Evolutionary conservation across 2,113 vertebrate genomes (phyloP).

Genomic region (Coturnix japonica): DNA sequence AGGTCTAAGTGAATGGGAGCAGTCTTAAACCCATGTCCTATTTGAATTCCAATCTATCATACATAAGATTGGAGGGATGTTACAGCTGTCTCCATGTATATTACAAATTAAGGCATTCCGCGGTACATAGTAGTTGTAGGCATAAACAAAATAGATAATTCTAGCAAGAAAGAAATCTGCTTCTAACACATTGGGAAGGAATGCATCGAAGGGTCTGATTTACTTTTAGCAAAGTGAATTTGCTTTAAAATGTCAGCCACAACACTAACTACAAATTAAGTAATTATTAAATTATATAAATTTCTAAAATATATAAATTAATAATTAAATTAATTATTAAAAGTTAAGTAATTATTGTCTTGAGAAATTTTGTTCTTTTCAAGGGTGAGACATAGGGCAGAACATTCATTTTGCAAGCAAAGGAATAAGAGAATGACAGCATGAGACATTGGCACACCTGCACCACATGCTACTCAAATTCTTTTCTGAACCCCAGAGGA

Average conservation of each 20-base stretch:
- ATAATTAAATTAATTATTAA: too few species aligned
- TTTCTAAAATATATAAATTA: too few species aligned
- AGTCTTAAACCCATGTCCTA: not conserved
- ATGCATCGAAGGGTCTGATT: not conserved
- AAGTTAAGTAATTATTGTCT: too few species aligned
- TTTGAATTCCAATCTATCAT: not conserved
- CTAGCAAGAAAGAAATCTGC: not conserved
- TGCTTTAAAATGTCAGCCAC: not conserved
- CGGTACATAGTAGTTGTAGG: not conserved
- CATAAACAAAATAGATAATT: not conserved
- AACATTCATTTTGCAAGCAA: not conserved
- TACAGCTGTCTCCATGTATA: not conserved
- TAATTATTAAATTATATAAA: too few species aligned
- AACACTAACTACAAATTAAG: not conserved
- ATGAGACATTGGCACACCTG: conserved; percentile 16
- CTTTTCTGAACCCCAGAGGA: conserved; percentile 20
- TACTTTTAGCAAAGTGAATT: not conserved
- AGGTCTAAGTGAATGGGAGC: not conserved
- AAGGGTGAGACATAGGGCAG: not conserved
- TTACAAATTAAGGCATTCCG: not conserved
- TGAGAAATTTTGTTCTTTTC: not conserved
- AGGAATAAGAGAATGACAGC: conserved; percentile 18
- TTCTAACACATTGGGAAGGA: not conserved
- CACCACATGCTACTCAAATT: conserved; percentile 26
- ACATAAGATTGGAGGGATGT: not conserved